Percentiles rank a stretch among this genome's conserved stretches.
Evolutionary conservation across 2,888 invertebrate species (phyloP).

Genomic region (Ichneumoninae sp.): DNA sequence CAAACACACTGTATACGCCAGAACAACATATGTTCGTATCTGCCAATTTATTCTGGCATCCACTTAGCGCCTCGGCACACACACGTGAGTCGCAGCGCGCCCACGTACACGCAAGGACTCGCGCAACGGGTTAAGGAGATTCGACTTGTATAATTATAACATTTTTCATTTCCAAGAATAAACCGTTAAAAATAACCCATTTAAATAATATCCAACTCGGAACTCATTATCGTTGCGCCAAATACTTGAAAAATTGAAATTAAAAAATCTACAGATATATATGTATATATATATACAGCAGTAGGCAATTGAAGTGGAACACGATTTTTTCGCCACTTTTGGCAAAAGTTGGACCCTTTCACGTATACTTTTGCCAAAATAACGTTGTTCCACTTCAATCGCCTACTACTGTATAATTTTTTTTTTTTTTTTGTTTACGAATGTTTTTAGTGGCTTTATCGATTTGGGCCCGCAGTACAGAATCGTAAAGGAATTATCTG

Average conservation of each 20-base stretch:
- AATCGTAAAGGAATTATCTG: background rate
- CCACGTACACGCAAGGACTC: conserved; percentile 33
- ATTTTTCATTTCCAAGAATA: background rate
- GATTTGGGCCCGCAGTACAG: background rate
- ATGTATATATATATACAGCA: no score
- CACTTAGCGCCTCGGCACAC: conserved; percentile 62
- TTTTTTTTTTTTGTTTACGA: background rate
- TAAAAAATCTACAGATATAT: background rate
- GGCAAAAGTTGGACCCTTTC: no score
- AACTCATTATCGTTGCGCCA: background rate
- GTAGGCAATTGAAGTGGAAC: no score
- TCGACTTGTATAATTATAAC: background rate
- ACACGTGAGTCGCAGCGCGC: conserved; percentile 39
- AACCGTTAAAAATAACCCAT: background rate
- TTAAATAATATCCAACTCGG: background rate
- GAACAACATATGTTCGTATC: conserved; percentile 58
- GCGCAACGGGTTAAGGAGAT: background rate
- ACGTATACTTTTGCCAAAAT: no score
- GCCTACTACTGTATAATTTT: no score
- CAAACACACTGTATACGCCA: background rate
- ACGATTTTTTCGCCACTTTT: no score
- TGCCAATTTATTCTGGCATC: conserved; percentile 68
- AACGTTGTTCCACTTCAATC: no score
- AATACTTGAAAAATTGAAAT: background rate
- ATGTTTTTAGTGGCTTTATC: no score